These are phyloP conservation scores for Cacoxenus indagator DNA, from an alignment of 2,888 invertebrate species.

Conservation along the genomic window DNA sequence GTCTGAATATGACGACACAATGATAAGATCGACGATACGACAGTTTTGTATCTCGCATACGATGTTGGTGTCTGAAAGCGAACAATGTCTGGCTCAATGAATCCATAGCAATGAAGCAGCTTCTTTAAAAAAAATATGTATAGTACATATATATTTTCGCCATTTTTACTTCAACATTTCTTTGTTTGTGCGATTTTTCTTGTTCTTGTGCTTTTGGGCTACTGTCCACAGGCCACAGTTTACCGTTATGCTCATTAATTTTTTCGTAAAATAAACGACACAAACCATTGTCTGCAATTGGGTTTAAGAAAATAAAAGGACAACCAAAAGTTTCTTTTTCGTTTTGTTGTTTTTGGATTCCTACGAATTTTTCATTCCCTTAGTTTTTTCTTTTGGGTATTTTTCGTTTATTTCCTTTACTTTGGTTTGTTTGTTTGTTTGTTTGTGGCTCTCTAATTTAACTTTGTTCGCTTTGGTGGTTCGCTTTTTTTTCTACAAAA, in stretches of 20 bases:
- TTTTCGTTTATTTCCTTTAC: constrained; percentile 25
- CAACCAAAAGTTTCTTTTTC: background rate
- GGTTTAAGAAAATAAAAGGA: constrained; percentile 11
- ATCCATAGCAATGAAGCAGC: constrained; percentile 10
- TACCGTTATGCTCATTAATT: constrained; percentile 66
- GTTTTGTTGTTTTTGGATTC: constrained; percentile 32
- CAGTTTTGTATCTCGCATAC: background rate
- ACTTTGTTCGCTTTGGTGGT: background rate
- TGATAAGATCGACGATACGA: constrained; percentile 23
- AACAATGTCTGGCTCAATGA: background rate
- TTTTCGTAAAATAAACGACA: constrained; percentile 26
- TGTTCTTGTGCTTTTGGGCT: constrained; percentile 26
- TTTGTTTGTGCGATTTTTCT: constrained; percentile 19
- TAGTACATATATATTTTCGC: constrained; percentile 16
- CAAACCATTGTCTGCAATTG: constrained; percentile 11
- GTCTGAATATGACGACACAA: constrained; percentile 32
- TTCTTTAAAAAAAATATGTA: background rate
- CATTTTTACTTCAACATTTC: background rate
- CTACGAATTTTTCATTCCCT: too few relatives aligned
- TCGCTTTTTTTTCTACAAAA: background rate
- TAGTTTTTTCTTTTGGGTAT: constrained; percentile 21
- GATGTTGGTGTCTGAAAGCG: background rate
- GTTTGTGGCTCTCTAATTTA: constrained; percentile 18
- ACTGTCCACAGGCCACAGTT: constrained; percentile 21
- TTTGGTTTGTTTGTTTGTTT: background rate